Conservation (phyloP, 2,888 invertebrate genomes). For the Lasius platythorax region DNA sequence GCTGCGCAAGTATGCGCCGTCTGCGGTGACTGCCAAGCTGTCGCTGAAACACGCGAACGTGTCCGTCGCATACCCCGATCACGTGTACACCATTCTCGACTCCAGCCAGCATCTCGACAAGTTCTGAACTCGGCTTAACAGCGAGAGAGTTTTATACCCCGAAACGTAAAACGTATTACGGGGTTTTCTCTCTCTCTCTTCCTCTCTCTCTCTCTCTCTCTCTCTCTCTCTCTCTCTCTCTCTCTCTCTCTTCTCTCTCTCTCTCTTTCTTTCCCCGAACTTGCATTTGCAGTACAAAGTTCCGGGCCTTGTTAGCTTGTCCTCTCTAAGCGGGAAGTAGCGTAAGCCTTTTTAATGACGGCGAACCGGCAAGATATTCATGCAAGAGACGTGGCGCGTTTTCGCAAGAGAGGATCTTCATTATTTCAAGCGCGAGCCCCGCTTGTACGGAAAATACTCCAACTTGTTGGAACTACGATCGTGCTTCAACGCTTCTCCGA, state of each 20-base stretch:
- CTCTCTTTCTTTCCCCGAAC: conserved; percentile 51
- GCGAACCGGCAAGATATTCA: conserved; percentile 61
- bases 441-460: conserved; percentile 18
- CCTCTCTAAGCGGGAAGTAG: conserved; percentile 49
- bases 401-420: conserved; percentile 56
- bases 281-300: conserved; percentile 66
- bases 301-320: conserved; percentile 55
- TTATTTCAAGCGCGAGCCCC: conserved; percentile 38
- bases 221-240: too few relatives aligned
- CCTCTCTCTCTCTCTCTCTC: background rate
- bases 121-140: conserved; percentile 65
- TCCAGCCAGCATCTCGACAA: conserved; percentile 52
- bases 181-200: background rate
- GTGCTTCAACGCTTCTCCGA: conserved; percentile 25
- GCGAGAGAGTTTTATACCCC: conserved; percentile 55
- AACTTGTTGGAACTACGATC: conserved; percentile 7
- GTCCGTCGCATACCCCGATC: conserved; percentile 57
- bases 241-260: too few relatives aligned
- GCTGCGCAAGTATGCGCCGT: conserved; percentile 24
- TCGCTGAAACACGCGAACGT: conserved; percentile 34
- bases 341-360: conserved; percentile 70
- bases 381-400: conserved; percentile 66
- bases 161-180: conserved; percentile 68
- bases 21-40: conserved; percentile 43
- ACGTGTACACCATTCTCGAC: conserved; percentile 43